Conservation (phyloP, 2,888 invertebrate species). For the Rhagophthalmus giganteus region DNA sequence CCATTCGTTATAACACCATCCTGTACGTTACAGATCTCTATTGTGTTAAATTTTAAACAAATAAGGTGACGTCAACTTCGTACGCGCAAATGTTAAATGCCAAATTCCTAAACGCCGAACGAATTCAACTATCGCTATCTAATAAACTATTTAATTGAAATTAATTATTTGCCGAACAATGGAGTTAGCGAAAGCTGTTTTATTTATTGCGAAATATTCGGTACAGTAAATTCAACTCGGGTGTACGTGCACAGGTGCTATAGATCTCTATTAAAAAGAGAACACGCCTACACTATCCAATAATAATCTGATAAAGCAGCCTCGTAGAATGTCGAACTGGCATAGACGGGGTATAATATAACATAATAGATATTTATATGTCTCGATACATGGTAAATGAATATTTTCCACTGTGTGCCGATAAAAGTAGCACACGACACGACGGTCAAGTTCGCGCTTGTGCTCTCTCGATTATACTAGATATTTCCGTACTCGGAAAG, state of each 20-base stretch:
- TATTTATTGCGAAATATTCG: too few relatives aligned
- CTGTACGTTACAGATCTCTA: not conserved
- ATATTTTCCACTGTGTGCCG: not conserved
- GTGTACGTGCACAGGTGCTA: slow-evolving; percentile 16
- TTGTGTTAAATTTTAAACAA: slow-evolving; percentile 1
- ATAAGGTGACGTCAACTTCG: slow-evolving; percentile 1
- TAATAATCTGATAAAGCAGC: slow-evolving; percentile 15
- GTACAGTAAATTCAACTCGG: slow-evolving; percentile 7
- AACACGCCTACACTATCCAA: slow-evolving; percentile 14
- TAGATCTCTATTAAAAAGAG: slow-evolving; percentile 18
- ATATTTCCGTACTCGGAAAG: not conserved
- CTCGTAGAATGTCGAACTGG: slow-evolving; percentile 17
- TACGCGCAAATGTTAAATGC: slow-evolving; percentile 1
- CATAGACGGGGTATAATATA: slow-evolving; percentile 8
- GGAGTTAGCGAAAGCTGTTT: too few relatives aligned
- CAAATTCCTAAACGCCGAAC: too few relatives aligned
- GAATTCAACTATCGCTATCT: too few relatives aligned
- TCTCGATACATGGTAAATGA: not conserved
- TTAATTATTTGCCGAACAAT: too few relatives aligned
- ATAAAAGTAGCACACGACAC: not conserved
- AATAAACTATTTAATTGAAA: too few relatives aligned
- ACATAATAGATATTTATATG: slow-evolving; percentile 6
- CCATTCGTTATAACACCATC: slow-evolving; percentile 4
- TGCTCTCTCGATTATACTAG: not conserved
- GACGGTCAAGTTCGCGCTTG: not conserved